phyloP scores from a whole-genome alignment of 2,113 vertebrate genomes.

The Diglossa brunneiventris region DNA sequence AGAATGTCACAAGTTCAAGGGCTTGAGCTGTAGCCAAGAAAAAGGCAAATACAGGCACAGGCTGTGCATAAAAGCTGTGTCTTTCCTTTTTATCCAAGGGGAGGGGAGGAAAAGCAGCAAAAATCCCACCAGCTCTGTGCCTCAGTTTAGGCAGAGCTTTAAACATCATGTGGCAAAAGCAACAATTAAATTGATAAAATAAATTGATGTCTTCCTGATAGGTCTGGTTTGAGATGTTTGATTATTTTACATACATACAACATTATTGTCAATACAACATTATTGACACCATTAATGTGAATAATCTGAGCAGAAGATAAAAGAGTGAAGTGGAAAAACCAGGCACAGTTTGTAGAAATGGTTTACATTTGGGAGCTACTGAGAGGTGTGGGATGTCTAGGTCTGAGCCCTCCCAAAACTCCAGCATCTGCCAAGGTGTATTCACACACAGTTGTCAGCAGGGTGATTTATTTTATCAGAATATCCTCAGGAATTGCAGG shows the following conservation, averaged over 20 bases:
- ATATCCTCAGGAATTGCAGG: not conserved
- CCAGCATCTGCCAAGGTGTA: not conserved
- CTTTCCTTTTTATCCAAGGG: not conserved
- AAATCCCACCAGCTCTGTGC: not conserved
- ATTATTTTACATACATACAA: not conserved
- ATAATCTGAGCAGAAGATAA: not conserved
- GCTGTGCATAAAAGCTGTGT: not conserved
- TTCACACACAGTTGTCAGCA: not conserved
- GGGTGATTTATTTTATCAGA: not conserved
- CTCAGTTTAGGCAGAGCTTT: not conserved
- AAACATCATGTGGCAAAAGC: not conserved
- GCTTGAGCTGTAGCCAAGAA: slow-evolving; percentile 40
- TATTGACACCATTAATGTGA: not conserved
- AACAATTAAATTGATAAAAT: no score
- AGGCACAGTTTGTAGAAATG: not conserved
- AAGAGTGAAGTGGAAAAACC: not conserved
- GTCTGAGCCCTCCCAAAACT: not conserved
- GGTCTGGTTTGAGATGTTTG: not conserved
- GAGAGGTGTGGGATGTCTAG: not conserved
- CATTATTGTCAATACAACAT: not conserved
- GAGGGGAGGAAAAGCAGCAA: not conserved
- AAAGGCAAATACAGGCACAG: not conserved
- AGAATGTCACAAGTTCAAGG: slow-evolving; percentile 31
- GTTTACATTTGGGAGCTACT: not conserved
- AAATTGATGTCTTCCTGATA: not conserved